Base-by-base conservation (phyloP, 2,888 invertebrate species). In the Oscheius myriophilus region DNA sequence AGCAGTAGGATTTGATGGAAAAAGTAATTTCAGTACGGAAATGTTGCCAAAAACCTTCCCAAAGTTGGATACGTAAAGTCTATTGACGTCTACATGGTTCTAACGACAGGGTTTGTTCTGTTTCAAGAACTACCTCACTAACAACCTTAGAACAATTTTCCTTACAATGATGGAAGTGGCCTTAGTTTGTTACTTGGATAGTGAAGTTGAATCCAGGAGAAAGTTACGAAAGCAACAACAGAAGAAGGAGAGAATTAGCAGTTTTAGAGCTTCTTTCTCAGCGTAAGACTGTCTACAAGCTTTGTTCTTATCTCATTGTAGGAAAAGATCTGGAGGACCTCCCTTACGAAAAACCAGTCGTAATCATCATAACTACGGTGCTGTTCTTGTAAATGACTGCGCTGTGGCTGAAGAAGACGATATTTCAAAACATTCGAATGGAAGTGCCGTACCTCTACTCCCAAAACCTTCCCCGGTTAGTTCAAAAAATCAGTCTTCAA, bases 21-120 rank as follows among this genome's bases (percentile, higher is more conserved):
- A n/a, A n/a, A n/a, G n/a, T 9, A 16, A 26, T 82, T 82, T 67
- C 70, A 83, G 81, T 84, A 84, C 59, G 84, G 84, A 61, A 84
- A 84, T 61, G 82, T 84, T 12, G 84, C 84, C 1, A 82, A 82
- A 53, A 80, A 77, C 41, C 78, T 84, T 25, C 84, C 84, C 41
- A 81, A 79, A 68, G 83, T 83, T 12, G 84, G 84, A 2, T 84
- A 84, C 65, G 82, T 84, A n/a, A 84, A 84, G 65, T 82, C 82
- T 26, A 79, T 82, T 55, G 84, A 84, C 64, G 83, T 84, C 6
- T 84, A 84, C 67, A 82, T 82, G 81, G 80, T 80, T 16, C 67
- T 83, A 41, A 82, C 81, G 3, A 81, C 81, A 6, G 81, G 80
- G 79, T 79, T n/a, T 57, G 14, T 16, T 52, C 42, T 54, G 3